Base-by-base conservation (phyloP, 2,113 vertebrate species). In the Cephalopterus ornatus region DNA sequence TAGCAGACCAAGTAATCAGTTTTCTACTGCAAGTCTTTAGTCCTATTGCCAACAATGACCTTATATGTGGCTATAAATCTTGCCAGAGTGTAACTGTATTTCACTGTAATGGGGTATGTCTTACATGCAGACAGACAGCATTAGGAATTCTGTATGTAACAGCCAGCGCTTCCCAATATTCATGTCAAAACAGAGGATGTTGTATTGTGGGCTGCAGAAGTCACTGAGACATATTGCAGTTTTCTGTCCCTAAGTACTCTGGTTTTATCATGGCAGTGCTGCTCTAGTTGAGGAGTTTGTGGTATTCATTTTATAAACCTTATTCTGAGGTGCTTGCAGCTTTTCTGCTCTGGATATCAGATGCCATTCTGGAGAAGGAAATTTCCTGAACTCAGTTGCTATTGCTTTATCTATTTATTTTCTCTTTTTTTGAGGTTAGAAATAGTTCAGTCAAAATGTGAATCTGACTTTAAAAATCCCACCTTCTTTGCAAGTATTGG, bases 81-180 rank as follows among this genome's bases (percentile, higher is more conserved):
- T 93, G 23, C 55, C 30, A 8, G 59, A 83, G 74, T 44, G 41
- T 68, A 88, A 83, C 74, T 93, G 71, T 89, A 46, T 92, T 92
- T 96, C 85, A 66, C 41, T 88, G 63, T 79, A 83, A 92, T 92
- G 74, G 85, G 20, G 19, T 80, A 88, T 58, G 59, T 66, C 85
- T 94, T 76, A 62, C 42, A 53, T 0, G 2, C 84, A 92, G 85
- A 73, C 66, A 68, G 56, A 63, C 35, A 87, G 70, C 87, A 76
- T 93, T 92, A 95, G 78, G 85, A 92, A 85, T 87, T 92, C 72
- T 27, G 20, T 46, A 52, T 79, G n/a, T 85, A 93, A 93, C 70
- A 94, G 41, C 58, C 50, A 53, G 58, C 39, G 26, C 84, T 89
- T 88, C 74, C 62, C 63, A 72, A 73, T 85, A 78, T 66, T 92